These are phyloP conservation scores for Plebejus anna DNA, from an alignment of 2,888 invertebrate genomes.

Conservation along the genomic window DNA sequence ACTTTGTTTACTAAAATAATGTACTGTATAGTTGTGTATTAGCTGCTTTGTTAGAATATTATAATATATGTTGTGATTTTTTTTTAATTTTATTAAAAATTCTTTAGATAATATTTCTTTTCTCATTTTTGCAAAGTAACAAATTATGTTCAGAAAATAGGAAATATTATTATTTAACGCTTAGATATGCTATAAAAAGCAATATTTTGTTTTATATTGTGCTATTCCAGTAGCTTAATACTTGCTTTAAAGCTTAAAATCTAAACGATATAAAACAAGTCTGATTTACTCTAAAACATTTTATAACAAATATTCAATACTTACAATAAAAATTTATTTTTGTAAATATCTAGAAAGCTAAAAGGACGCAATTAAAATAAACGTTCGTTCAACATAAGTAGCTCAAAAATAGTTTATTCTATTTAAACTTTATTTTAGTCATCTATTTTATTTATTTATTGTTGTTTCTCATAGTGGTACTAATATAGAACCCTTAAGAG, in stretches of 20 bases:
- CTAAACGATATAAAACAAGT: constrained; percentile 5
- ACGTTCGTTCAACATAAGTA: background rate
- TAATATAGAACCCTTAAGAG: no score
- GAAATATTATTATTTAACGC: no score
- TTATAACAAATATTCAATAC: constrained; percentile 1
- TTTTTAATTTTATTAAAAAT: background rate
- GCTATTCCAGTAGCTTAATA: background rate
- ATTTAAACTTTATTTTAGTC: no score
- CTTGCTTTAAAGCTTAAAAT: background rate
- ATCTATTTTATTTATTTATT: no score
- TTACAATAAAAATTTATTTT: constrained; percentile 18
- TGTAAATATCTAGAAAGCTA: background rate
- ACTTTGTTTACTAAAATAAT: constrained; percentile 5
- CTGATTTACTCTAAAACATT: constrained; percentile 20
- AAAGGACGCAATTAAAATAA: background rate
- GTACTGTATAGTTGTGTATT: background rate
- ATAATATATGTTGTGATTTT: background rate
- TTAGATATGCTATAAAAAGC: no score
- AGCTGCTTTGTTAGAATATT: background rate
- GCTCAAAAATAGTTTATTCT: no score
- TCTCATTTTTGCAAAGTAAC: background rate
- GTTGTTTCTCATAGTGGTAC: no score
- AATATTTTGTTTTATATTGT: background rate
- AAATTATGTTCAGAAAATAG: background rate
- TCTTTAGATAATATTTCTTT: background rate